These are phyloP conservation scores for Lacanobia wlatinum DNA, from an alignment of 2,888 invertebrate genomes.

Conservation along the genomic window DNA sequence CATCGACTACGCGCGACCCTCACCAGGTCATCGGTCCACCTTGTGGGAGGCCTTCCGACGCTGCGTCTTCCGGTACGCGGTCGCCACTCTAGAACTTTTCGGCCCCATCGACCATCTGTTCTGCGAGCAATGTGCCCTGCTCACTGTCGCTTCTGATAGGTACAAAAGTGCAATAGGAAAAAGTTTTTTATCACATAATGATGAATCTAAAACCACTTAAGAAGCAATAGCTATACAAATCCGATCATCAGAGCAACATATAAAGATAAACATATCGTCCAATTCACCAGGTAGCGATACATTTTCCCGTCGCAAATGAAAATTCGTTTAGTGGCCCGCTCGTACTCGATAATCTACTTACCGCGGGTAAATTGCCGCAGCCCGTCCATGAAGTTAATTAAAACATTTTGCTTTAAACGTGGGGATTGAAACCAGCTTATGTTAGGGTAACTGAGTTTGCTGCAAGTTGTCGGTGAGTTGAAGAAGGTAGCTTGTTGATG, in stretches of 20 bases:
- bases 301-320: constrained; percentile 23
- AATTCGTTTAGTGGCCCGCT: constrained; percentile 24
- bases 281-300: not conserved
- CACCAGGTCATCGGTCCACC: no score
- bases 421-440: not conserved
- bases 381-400: constrained; percentile 15
- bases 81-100: no score
- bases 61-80: no score
- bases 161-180: not conserved
- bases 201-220: not conserved
- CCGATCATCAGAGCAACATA: not conserved
- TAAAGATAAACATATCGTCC: not conserved
- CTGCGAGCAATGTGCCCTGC: no score
- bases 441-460: not conserved
- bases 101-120: no score
- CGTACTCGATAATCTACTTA: constrained; percentile 32
- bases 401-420: not conserved
- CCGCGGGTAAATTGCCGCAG: constrained; percentile 4
- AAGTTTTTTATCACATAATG: not conserved
- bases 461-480: no score
- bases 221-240: not conserved
- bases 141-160: no score
- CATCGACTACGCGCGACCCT: no score
- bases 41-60: no score
- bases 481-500: no score